phyloP scores from a whole-genome alignment of 2,797 vertebrate species.

The Coranthus polyacanthus region DNA sequence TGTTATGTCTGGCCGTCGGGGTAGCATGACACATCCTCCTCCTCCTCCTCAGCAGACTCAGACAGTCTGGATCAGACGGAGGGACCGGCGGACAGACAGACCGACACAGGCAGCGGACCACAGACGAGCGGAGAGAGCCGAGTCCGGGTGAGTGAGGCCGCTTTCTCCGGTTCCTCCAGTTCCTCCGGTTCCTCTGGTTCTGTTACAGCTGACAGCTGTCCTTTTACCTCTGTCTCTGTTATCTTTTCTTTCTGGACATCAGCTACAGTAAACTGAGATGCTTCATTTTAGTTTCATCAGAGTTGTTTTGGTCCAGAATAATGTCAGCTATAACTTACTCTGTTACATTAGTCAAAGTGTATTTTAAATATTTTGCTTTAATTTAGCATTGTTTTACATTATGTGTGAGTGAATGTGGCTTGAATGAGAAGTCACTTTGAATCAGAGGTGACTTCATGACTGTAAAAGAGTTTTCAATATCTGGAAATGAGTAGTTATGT shows the following conservation, averaged over 20 bases:
- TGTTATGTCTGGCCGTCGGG: conserved; percentile 71
- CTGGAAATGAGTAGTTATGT: no score
- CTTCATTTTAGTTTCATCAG: no score
- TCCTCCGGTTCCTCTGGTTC: background rate
- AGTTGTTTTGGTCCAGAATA: no score
- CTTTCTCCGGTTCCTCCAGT: background rate
- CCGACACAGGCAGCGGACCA: conserved; percentile 22
- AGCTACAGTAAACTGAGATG: background rate
- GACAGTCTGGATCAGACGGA: conserved; percentile 42
- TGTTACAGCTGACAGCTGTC: conserved; percentile 34
- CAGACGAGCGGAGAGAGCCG: conserved; percentile 28
- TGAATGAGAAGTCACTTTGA: no score
- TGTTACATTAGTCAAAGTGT: no score
- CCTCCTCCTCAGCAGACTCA: conserved; percentile 13
- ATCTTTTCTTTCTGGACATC: background rate
- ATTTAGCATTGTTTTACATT: no score
- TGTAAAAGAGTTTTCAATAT: no score
- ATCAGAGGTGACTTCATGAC: no score
- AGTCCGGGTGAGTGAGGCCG: conserved; percentile 53
- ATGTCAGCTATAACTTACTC: no score
- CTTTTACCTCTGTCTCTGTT: background rate
- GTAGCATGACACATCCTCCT: conserved; percentile 34
- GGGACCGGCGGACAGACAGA: conserved; percentile 22
- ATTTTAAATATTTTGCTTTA: no score
- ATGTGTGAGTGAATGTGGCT: no score